Evolutionary conservation across 2,113 vertebrate species (phyloP), one percentile per base, ranked within the genome.

Genomic region (Labeo catla): DNA sequence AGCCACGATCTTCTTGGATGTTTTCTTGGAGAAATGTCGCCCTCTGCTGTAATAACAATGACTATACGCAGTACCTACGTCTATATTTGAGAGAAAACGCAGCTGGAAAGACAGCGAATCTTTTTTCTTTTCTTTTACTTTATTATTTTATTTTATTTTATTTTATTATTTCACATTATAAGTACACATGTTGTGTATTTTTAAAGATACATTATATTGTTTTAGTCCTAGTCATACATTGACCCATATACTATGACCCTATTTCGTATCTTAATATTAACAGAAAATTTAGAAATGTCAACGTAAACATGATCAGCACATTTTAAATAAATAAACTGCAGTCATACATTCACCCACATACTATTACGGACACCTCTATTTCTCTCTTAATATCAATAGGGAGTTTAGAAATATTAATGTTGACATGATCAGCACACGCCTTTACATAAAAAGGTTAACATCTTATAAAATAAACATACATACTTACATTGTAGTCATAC

Each of bases 1-100:
- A 21, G 21, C 10, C 63, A 63, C 47, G 21, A 72, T 61, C 36
- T 21, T n/a, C 57, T 61, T 3, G 21, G 19, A n/a, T 61, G 57
- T 47, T 63, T 52, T 28, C 16, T 83, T 84, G 49, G 81, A 43
- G 65, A 76, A 88, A 89, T 61, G 76, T 72, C 84, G 36, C 81
- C 86, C 84, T 49, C 88, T 85, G 36, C 73, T 82, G 86, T 43
- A 61, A 73, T 16, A 74, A 72, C 28, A 34, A 21, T 77, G 76
- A 54, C 50, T 54, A 36, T 76, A 76, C 23, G 16, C 43, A 50
- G n/a, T 34, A 68, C 19, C 9, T 72, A 2, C 8, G 39, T 65
- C 23, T 66, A 13, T 34, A 7, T 13, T 13, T 13, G 63, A 66
- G 6, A 13, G 11, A 0, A 15, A 66, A 34, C 34, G 59, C 13